Conservation (phyloP, 2,888 invertebrate genomes). For the Resseliella maxima region DNA sequence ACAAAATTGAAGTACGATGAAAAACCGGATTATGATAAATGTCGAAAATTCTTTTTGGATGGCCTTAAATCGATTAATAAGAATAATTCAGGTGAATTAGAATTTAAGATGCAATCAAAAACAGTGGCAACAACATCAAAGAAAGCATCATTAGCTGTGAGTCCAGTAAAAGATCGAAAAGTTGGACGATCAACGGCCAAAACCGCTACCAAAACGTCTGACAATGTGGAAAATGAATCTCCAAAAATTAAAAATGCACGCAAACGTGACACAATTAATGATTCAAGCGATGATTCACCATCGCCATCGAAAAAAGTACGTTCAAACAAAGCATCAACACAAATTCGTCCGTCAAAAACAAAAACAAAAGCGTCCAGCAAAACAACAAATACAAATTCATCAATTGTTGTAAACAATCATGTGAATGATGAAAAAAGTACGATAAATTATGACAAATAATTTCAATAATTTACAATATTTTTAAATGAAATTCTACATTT, state of each 20-base stretch:
- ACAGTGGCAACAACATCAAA: conserved; percentile 63
- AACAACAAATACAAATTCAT: conserved; percentile 2
- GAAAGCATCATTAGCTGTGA: conserved; percentile 61
- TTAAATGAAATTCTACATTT: too few relatives aligned
- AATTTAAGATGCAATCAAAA: conserved; percentile 67
- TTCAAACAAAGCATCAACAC: background rate
- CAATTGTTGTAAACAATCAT: conserved; percentile 65
- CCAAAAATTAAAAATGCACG: conserved; percentile 23
- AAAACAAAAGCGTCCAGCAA: conserved; percentile 1
- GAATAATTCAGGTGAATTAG: conserved; percentile 71
- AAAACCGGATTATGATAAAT: conserved; percentile 79
- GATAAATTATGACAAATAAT: conserved; percentile 58
- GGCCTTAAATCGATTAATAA: conserved; percentile 75
- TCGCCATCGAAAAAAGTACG: conserved; percentile 37
- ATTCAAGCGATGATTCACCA: background rate
- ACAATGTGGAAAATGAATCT: conserved; percentile 57
- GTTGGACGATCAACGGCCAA: background rate
- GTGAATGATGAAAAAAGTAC: conserved; percentile 64
- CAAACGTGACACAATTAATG: background rate
- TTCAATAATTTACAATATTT: too few relatives aligned
- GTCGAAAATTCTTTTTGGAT: conserved; percentile 73
- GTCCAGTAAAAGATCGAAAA: conserved; percentile 34
- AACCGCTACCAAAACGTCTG: background rate
- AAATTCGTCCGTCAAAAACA: background rate
- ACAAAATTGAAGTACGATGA: conserved; percentile 76